A percentile compares a stretch with the other conserved stretches of the same genome.
Conservation (phyloP, 2,888 invertebrate species). For the Folsomia manolachei region DNA sequence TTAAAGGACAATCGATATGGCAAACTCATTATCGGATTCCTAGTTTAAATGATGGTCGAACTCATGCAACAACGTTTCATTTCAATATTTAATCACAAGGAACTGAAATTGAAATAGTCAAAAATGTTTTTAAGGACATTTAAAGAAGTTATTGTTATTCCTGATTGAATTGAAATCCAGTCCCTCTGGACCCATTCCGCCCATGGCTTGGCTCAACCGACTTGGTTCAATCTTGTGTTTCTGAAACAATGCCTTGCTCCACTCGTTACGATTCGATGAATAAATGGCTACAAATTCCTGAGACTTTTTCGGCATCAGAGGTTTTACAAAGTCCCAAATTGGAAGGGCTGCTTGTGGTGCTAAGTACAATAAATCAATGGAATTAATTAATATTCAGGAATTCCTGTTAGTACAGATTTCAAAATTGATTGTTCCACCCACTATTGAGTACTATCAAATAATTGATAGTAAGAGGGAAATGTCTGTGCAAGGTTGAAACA, state of each 20-base stretch:
- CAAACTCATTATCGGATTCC: too few species aligned
- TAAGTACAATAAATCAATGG: too few species aligned
- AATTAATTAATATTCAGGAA: too few species aligned
- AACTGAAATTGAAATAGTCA: too few species aligned
- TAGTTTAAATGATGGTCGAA: too few species aligned
- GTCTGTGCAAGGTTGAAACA: neutral
- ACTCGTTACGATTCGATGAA: neutral
- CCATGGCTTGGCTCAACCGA: neutral
- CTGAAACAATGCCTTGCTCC: neutral
- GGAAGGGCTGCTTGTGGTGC: neutral
- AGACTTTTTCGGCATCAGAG: neutral
- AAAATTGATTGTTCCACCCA: too few species aligned
- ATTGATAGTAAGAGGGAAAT: conserved; percentile 1
- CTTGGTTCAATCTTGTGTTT: neutral
- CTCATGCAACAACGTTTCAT: too few species aligned
- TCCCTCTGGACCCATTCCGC: neutral
- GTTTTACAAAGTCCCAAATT: neutral
- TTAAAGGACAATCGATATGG: too few species aligned
- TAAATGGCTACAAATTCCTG: neutral
- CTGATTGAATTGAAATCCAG: neutral
- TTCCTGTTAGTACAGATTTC: too few species aligned
- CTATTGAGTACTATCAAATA: neutral
- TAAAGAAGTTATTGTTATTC: neutral
- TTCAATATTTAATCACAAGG: too few species aligned
- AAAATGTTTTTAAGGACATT: too few species aligned